Percentiles rank a stretch among this genome's conserved stretches.
phyloP scores from a whole-genome alignment of 2,888 invertebrate genomes.

The Lasioglossum villosulum region DNA sequence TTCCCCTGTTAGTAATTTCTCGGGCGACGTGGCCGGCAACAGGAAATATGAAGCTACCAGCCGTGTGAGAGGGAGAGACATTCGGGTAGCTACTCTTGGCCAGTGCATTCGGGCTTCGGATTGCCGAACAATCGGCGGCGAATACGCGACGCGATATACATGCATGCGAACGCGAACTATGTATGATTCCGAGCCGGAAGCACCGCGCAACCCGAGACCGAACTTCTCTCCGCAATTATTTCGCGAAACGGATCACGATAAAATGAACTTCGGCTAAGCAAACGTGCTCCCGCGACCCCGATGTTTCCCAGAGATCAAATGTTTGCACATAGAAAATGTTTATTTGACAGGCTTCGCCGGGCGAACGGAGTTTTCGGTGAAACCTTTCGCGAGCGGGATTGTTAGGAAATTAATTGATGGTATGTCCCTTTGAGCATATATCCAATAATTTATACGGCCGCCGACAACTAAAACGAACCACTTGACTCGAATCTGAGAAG shows the following conservation, averaged over 20 bases:
- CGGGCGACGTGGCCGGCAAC: constrained; percentile 18
- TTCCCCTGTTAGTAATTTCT: constrained; percentile 58
- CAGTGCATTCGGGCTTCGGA: constrained; percentile 18
- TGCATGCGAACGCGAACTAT: constrained; percentile 46
- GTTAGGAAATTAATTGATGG: constrained; percentile 26
- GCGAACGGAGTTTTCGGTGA: background rate
- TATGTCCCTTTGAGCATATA: background rate
- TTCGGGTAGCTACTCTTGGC: background rate
- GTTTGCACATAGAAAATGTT: constrained; percentile 32
- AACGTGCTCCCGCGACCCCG: constrained; percentile 24
- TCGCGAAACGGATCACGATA: constrained; percentile 45
- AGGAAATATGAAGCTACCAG: constrained; percentile 30
- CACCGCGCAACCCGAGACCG: background rate
- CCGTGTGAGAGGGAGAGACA: background rate
- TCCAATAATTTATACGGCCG: constrained; percentile 6
- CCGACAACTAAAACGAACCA: background rate
- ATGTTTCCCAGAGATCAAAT: constrained; percentile 36
- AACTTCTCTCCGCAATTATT: constrained; percentile 47
- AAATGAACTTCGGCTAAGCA: constrained; percentile 38
- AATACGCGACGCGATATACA: constrained; percentile 34
- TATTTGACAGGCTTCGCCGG: constrained; percentile 10
- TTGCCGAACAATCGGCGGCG: constrained; percentile 40
- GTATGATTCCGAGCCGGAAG: constrained; percentile 37
- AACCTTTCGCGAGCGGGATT: background rate
- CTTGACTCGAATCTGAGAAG: background rate